Base-by-base conservation (phyloP, 2,113 vertebrate species). In the Vireo altiloquus region DNA sequence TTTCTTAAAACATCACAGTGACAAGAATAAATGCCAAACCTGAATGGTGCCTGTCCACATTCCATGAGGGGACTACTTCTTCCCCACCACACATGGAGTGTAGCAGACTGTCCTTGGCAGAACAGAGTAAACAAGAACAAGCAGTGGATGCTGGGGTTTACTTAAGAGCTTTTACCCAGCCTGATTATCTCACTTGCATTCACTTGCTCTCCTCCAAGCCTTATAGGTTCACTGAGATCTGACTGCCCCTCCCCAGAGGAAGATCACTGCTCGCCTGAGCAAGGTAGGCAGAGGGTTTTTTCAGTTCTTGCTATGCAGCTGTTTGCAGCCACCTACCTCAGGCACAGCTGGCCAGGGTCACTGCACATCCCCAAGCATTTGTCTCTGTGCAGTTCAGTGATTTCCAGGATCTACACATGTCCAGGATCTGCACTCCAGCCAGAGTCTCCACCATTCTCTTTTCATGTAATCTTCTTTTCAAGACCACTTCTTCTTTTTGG, bases 331-430 rank as follows among this genome's bases (percentile, higher is more conserved):
- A 15, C 33, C 52, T 79, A 47, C 28, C 47, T 82, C 57, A 23
- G 22, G 33, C 44, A 60, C 0, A 0, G 39, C 27, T 28, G 59
- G 30, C 23, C 54, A 49, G 18, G 24, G 9, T 44, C 40, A 21
- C 30, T 56, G 37, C 24, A 33, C 22, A 37, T 20, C 46, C 40
- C 40, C 15, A 52, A 16, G 13, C 21, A 47, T 56, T 78, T 42
- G 11, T 40, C 10, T 53, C 24, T 46, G 23, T 5, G 9, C 28
- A 80, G 17, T 14, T 23, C 50, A 44, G 11, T 37, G 31, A 89
- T 50, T 30, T 75, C 64, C 47, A 66, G 46, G 15, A 46, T 40
- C 52, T 35, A 33, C 0, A 0, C 20, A 50, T 17, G 59, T 40
- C 18, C 25, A 94, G 17, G 22, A 71, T 47, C 35, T 42, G 12